phyloP scores from a whole-genome alignment of 2,888 invertebrate genomes.

The Lamellibrachia columna region DNA sequence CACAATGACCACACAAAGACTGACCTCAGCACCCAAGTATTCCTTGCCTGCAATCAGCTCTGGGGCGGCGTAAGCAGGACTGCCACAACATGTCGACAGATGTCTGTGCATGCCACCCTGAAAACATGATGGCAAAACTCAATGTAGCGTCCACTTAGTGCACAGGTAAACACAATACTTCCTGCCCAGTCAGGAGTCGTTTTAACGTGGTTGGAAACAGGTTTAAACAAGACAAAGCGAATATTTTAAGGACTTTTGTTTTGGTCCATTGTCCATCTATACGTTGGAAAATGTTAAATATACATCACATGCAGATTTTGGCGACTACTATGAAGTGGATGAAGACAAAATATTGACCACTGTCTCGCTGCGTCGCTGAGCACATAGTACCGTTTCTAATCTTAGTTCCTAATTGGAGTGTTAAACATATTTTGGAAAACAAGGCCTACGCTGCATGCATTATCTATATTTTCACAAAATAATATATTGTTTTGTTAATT shows the following conservation, averaged over 20 bases:
- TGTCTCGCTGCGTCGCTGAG: too few relatives aligned
- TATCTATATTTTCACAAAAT: too few relatives aligned
- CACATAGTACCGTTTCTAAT: too few relatives aligned
- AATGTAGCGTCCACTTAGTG: too few relatives aligned
- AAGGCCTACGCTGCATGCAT: too few relatives aligned
- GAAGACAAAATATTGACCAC: too few relatives aligned
- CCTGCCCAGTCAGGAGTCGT: background rate
- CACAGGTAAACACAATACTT: background rate
- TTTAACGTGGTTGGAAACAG: background rate
- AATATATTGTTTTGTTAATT: background rate
- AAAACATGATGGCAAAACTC: background rate
- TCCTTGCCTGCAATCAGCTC: conserved; percentile 70
- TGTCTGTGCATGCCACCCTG: conserved; percentile 68
- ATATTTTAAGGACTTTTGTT: background rate
- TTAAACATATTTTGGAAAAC: too few relatives aligned
- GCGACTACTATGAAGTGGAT: too few relatives aligned
- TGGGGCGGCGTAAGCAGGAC: conserved; percentile 81
- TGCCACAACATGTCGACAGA: conserved; percentile 78
- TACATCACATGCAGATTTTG: too few relatives aligned
- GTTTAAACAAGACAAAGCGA: background rate
- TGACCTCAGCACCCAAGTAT: conserved; percentile 67
- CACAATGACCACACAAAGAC: background rate
- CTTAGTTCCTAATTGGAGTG: too few relatives aligned
- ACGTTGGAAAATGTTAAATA: too few relatives aligned
- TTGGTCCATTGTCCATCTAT: too few relatives aligned